Base-by-base conservation (phyloP, 2,888 invertebrate species). In the Oligia strigilis region DNA sequence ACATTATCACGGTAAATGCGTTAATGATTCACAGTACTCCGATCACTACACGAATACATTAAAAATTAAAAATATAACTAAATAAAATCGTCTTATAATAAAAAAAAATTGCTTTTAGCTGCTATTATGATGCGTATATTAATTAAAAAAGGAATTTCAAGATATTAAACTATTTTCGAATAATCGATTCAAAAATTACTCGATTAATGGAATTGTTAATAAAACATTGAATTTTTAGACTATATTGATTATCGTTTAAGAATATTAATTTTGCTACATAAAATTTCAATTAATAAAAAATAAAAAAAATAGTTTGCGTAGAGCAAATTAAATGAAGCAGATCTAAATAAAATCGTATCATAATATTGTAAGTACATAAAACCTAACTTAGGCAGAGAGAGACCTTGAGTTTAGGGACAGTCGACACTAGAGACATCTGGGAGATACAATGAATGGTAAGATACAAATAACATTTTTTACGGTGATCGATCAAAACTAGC, bases 301-400 rank as follows among this genome's bases (percentile, higher is more conserved):
- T 3, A 0, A 69, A 72, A 46, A 14, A 49, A 75, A 80, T 52
- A 55, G 19, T 78, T 85, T 78, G 67, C 72, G 29, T 76, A 83
- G 19, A 62, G 70, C 64, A 74, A 83, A 77, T 65, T 67, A 60
- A 78, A 78, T 65, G 66, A 73, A 75, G 81, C 88, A 88, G 88
- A 88, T 89, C 88, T 85, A 80, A 80, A 89, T 77, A 87, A 78
- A 84, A 81, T 73, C 75, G 75, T 79, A 75, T 74, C 66, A 80
- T 82, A 83, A 73, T 79, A 80, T 81, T 85, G 87, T 89, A 89
- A 89, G 89, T 89, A 89, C 89, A 82, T 88, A 83, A 82, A 80
- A 85, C 76, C 77, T 88, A 81, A 81, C 72, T 69, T 87, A 86
- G 67, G 60, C 74, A 74, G 70, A 83, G 82, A 88, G 86, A 88